Evolutionary conservation across 2,888 invertebrate genomes (phyloP).

Genomic region (Sarcophaga rosellei): DNA sequence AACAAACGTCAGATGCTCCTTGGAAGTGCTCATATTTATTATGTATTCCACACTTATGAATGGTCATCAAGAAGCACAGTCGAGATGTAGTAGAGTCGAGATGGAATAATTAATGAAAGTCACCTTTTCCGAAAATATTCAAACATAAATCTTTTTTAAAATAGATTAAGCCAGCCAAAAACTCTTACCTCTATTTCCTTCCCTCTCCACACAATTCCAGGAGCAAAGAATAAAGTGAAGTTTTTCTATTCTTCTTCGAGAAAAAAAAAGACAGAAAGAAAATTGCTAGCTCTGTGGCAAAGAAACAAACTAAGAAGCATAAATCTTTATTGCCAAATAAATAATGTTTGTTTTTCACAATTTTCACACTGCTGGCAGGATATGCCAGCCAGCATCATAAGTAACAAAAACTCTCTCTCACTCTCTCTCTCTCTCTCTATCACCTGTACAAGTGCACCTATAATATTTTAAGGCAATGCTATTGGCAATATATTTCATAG

Average conservation of each 20-base stretch:
- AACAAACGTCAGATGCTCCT: neutral
- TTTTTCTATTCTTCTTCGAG: no score
- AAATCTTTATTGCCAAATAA: conserved; percentile 68
- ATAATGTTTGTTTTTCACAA: conserved; percentile 62
- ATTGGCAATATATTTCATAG: neutral
- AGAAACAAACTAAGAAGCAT: conserved; percentile 45
- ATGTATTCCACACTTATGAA: conserved; percentile 21
- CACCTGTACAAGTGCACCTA: neutral
- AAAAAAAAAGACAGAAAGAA: neutral
- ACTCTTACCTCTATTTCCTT: conserved; percentile 21
- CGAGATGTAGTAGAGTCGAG: neutral
- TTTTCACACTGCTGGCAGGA: conserved; percentile 23
- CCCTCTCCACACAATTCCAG: neutral
- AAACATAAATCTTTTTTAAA: conserved; percentile 51
- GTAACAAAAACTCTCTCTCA: neutral
- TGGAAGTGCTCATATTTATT: conserved; percentile 7
- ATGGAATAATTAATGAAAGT: conserved; percentile 56
- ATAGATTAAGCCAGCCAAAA: conserved; percentile 16
- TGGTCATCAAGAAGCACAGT: conserved; percentile 20
- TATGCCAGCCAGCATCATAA: conserved; percentile 31
- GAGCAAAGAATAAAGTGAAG: no score
- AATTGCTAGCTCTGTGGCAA: neutral
- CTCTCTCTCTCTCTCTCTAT: neutral
- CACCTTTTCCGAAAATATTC: conserved; percentile 47
- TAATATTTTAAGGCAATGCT: neutral